Evolutionary conservation across 2,888 invertebrate species (phyloP).

Genomic region (Zaprionus obscuricornis): DNA sequence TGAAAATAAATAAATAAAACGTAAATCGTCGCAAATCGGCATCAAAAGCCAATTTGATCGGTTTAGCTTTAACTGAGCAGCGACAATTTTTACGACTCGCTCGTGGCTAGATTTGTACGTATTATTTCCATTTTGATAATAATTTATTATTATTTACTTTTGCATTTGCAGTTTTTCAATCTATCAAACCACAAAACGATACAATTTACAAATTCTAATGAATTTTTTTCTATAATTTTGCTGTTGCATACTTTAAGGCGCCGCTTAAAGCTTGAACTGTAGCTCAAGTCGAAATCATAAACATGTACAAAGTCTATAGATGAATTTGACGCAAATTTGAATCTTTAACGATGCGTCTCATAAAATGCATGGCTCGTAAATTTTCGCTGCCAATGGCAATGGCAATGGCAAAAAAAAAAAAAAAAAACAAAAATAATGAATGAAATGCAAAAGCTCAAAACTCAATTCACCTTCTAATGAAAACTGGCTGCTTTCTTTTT

Average conservation of each 20-base stretch:
- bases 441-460: slow-evolving; percentile 32
- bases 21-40: slow-evolving; percentile 66
- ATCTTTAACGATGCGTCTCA: slow-evolving; percentile 16
- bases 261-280: background rate
- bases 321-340: background rate
- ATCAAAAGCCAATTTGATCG: slow-evolving; percentile 73
- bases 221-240: slow-evolving; percentile 14
- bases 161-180: slow-evolving; percentile 45
- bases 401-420: too few relatives aligned
- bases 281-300: background rate
- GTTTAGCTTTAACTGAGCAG: slow-evolving; percentile 63
- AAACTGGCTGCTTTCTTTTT: slow-evolving; percentile 38
- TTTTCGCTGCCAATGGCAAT: background rate
- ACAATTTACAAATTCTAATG: slow-evolving; percentile 1
- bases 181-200: slow-evolving; percentile 36
- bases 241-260: slow-evolving; percentile 48
- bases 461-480: slow-evolving; percentile 69
- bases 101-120: slow-evolving; percentile 66
- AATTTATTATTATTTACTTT: slow-evolving; percentile 59
- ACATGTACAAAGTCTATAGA: too few relatives aligned
- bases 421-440: too few relatives aligned
- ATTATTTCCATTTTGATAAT: slow-evolving; percentile 68
- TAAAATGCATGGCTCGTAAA: slow-evolving; percentile 38
- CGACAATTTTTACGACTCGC: slow-evolving; percentile 60
- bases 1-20: slow-evolving; percentile 73